Percentiles rank a stretch among this genome's conserved stretches.
Conservation (phyloP, 1,140 invertebrate genomes). For the Diploscapter pachys region DNA sequence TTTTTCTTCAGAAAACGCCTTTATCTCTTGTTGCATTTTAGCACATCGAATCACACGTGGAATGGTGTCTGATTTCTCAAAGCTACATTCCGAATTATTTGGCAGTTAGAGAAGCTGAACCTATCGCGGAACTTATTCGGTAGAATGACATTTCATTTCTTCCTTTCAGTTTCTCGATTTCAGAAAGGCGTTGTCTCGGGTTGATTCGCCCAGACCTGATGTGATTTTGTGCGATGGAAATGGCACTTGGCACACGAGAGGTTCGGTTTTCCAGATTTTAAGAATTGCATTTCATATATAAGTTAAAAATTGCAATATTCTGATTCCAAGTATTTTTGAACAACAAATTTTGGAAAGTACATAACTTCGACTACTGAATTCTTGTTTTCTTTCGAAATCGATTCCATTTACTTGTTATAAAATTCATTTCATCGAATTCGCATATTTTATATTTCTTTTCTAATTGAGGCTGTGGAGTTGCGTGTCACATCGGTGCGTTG, state of each 20-base stretch:
- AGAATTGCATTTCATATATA: background rate
- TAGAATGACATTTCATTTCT: background rate
- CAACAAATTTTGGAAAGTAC: background rate
- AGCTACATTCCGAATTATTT: slow-evolving; percentile 31
- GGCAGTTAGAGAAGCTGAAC: slow-evolving; percentile 20
- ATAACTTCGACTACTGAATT: background rate
- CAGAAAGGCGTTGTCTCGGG: slow-evolving; percentile 11
- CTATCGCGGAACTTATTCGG: slow-evolving; percentile 2
- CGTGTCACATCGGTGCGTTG: slow-evolving; percentile 34
- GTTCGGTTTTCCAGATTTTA: background rate
- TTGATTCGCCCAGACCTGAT: slow-evolving; percentile 15
- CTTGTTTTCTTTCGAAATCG: no score
- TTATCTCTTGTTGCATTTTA: slow-evolving; percentile 5
- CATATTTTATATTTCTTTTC: background rate
- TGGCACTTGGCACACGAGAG: slow-evolving; percentile 34
- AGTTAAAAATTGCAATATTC: background rate
- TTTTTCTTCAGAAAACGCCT: no score
- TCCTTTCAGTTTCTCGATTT: slow-evolving; percentile 21
- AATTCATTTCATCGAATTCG: no score
- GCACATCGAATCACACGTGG: slow-evolving; percentile 9
- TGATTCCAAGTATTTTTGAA: background rate
- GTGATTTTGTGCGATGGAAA: slow-evolving; percentile 39
- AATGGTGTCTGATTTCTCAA: slow-evolving; percentile 23
- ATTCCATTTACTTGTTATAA: no score
- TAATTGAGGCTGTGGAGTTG: slow-evolving; percentile 28